Base-by-base conservation (phyloP, 2,797 vertebrate species). In the Sibirionetta formosa region DNA sequence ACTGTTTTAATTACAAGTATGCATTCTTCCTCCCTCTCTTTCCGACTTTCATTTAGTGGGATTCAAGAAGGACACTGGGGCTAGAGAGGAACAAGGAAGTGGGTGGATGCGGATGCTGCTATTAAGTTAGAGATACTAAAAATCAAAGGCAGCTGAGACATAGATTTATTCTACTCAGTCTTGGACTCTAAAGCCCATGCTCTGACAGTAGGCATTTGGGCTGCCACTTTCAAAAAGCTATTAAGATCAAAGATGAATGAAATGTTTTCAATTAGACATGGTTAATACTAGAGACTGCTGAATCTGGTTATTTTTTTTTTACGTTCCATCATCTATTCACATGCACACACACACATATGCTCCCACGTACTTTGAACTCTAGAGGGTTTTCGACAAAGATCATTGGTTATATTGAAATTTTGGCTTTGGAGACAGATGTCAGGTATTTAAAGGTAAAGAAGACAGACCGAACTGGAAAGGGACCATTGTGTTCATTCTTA, bases 241-340 rank as follows among this genome's bases (percentile, higher is more conserved):
- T 96, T 92, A 92, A 95, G 94, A 96, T 96, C 91, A 96, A 97
- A 97, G 94, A 94, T 94, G 96, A 94, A 83, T 42, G 36, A 96
- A 93, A 92, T 88, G 33, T 94, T 96, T 95, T 89, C 85, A 94
- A 73, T 96, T 93, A 85, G 93, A 72, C 66, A 83, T 16, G 48
- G 86, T n/a, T 94, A 86, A 86, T 80, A 9, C 24, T 31, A 9
- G 73, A 77, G 53, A 75, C 11, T 94, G 83, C 87, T 90, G 79
- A 93, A n/a, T 56, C 58, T 61, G 48, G 66, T 73, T 73, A 44
- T 85, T 89, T 65, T 42, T 42, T 42, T 61, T 77, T 44, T n/a
- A 3, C 0, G 0, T 86, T 58, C 19, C 76, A 44, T 40, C 80
- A 6, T 19, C 51, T 46, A 4, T 61, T 72, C 83, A n/a, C 33